phyloP scores from a whole-genome alignment of 1,140 invertebrate genomes.

The Anthonomus grandis region DNA sequence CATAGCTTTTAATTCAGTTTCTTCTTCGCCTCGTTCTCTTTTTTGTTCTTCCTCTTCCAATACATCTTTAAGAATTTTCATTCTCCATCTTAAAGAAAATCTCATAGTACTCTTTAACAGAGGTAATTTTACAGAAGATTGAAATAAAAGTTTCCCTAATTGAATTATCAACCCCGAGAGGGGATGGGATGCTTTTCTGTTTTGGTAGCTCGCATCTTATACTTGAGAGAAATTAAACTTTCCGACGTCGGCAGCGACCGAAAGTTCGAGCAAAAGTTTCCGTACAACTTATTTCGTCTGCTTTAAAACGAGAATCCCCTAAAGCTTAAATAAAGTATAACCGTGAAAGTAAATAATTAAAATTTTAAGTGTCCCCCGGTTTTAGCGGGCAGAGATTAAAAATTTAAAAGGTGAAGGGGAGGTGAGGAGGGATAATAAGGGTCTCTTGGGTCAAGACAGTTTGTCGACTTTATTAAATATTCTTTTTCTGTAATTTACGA shows the following conservation, averaged over 20 bases:
- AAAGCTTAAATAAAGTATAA: constrained; percentile 22
- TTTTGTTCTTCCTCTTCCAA: too few relatives aligned
- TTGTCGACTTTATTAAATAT: constrained; percentile 14
- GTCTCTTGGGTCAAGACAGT: constrained; percentile 8
- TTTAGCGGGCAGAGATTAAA: constrained; percentile 8
- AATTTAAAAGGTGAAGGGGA: too few relatives aligned
- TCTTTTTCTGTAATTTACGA: too few relatives aligned
- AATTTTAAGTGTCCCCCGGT: constrained; percentile 20
- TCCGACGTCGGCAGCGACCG: constrained; percentile 6
- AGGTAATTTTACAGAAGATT: constrained; percentile 21
- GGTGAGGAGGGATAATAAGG: constrained; percentile 7
- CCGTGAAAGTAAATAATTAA: constrained; percentile 21
- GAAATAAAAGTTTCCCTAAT: constrained; percentile 22
- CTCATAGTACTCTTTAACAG: constrained; percentile 9
- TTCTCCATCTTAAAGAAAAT: too few relatives aligned
- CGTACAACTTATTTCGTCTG: constrained; percentile 18
- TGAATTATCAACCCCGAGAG: constrained; percentile 13
- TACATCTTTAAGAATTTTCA: too few relatives aligned
- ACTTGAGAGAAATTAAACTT: constrained; percentile 17
- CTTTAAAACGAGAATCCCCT: constrained; percentile 19
- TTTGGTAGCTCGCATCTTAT: constrained; percentile 11
- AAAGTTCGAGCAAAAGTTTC: constrained; percentile 17
- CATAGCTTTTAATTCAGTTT: too few relatives aligned
- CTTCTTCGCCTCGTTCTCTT: too few relatives aligned
- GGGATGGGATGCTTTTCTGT: constrained; percentile 14